Conservation (phyloP, 1,140 invertebrate genomes). For the Mizuhopecten yessoensis region DNA sequence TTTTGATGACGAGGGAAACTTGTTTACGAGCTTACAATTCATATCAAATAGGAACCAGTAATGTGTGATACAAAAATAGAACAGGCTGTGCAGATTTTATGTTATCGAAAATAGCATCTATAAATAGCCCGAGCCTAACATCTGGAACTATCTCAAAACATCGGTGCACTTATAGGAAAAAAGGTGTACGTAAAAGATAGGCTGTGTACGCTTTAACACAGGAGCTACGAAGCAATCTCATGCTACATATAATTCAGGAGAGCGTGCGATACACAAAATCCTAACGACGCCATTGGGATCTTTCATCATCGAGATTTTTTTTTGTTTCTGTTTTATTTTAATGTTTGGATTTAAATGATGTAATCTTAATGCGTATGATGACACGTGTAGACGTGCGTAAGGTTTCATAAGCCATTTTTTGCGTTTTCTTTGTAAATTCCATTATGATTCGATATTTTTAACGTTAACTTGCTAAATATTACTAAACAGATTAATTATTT, state of each 20-base stretch:
- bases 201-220: too few relatives aligned
- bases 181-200: background rate
- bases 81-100: background rate
- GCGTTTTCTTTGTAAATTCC: too few relatives aligned
- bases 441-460: too few relatives aligned
- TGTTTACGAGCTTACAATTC: background rate
- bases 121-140: background rate
- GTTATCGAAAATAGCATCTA: conserved; percentile 26
- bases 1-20: background rate
- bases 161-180: background rate
- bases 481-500: too few relatives aligned
- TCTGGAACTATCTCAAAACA: background rate
- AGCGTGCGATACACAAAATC: background rate
- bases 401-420: too few relatives aligned
- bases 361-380: too few relatives aligned
- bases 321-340: too few relatives aligned
- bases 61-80: background rate
- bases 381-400: too few relatives aligned
- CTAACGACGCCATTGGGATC: background rate
- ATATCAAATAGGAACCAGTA: background rate
- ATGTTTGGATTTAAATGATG: too few relatives aligned
- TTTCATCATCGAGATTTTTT: background rate
- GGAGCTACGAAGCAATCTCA: background rate
- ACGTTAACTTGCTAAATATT: too few relatives aligned
- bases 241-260: background rate